These are phyloP conservation scores for Thalassarche chlororhynchos DNA, from an alignment of 2,113 vertebrate genomes.

Conservation along the genomic window DNA sequence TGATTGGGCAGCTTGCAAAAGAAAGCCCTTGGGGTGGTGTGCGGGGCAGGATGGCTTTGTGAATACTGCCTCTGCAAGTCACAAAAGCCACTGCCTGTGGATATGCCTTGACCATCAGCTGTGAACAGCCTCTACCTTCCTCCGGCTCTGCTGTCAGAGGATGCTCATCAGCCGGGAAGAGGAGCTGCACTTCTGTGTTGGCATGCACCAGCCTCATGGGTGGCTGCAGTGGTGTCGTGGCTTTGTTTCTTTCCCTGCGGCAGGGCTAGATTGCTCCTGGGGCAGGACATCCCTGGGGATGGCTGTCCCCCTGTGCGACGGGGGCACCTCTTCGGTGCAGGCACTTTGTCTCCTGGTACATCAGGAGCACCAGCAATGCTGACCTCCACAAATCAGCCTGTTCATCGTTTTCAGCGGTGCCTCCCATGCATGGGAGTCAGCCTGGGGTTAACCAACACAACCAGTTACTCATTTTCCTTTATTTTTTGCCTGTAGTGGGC, in stretches of 20 bases:
- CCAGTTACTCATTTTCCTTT: neutral
- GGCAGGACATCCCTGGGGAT: no score
- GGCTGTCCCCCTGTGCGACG: rapidly evolving
- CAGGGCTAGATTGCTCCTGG: neutral
- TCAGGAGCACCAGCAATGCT: neutral
- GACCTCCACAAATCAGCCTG: neutral
- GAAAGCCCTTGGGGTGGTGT: neutral
- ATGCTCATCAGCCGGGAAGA: neutral
- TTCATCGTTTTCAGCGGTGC: neutral
- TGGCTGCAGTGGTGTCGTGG: neutral
- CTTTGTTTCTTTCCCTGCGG: neutral
- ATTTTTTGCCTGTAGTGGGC: neutral
- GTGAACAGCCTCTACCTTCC: neutral
- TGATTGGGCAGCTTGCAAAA: neutral
- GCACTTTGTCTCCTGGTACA: neutral
- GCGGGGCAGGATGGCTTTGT: neutral
- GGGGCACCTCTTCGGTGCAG: neutral
- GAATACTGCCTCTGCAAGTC: neutral
- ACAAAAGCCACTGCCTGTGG: neutral
- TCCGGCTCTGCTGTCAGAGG: neutral
- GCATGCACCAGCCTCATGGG: neutral
- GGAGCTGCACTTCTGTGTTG: neutral
- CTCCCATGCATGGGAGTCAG: neutral
- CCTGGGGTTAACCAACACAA: neutral
- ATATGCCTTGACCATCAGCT: neutral